phyloP scores from a whole-genome alignment of 2,113 vertebrate species.

The Pteronura brasiliensis region DNA sequence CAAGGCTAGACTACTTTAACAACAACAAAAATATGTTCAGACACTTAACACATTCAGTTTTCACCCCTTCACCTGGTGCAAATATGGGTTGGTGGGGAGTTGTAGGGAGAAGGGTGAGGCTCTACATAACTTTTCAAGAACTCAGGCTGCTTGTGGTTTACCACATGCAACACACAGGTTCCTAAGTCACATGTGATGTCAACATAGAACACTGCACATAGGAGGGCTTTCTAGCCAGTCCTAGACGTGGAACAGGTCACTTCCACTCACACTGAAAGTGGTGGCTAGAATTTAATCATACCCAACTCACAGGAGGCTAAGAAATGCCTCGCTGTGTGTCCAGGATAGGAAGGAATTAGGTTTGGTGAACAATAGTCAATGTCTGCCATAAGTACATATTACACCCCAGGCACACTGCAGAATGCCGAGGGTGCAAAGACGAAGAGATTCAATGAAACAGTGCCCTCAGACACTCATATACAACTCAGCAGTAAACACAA shows the following conservation, averaged over 20 bases:
- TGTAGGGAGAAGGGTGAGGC: background rate
- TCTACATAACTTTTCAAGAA: background rate
- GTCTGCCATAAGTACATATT: background rate
- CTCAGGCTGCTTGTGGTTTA: background rate
- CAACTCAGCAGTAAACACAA: background rate
- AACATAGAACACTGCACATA: background rate
- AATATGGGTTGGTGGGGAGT: background rate
- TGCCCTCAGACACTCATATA: background rate
- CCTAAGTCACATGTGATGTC: background rate
- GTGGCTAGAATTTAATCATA: background rate
- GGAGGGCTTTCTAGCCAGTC: background rate
- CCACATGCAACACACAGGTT: background rate
- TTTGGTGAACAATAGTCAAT: background rate
- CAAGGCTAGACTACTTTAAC: background rate
- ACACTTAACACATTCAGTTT: background rate
- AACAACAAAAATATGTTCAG: background rate
- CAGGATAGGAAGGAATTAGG: background rate
- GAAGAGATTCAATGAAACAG: background rate
- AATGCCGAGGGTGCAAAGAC: background rate
- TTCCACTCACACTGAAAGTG: background rate
- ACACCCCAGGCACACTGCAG: background rate
- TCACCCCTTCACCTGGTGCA: background rate
- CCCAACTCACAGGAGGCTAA: background rate
- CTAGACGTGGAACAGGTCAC: background rate
- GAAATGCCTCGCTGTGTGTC: background rate